These are phyloP conservation scores for Schizotus pectinicornis DNA, from an alignment of 2,888 invertebrate species.

Conservation along the genomic window DNA sequence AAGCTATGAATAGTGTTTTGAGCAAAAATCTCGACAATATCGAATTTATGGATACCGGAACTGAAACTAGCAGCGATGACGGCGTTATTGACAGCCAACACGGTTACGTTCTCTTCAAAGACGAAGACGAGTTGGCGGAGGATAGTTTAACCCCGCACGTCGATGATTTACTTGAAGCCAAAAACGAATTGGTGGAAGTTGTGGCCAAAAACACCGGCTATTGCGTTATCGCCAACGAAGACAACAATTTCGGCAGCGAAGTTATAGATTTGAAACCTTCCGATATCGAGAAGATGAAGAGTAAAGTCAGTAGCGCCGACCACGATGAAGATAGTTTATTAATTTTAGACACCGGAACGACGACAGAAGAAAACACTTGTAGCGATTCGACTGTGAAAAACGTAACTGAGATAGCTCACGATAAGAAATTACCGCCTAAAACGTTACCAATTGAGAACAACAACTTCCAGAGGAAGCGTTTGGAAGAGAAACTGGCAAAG, in stretches of 20 bases:
- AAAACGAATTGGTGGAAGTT: conserved; percentile 28
- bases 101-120: conserved; percentile 72
- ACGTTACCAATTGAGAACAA: conserved; percentile 29
- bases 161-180: conserved; percentile 44
- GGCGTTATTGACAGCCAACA: conserved; percentile 66
- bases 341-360: conserved; percentile 63
- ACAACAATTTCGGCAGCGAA: conserved; percentile 44
- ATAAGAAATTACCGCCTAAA: conserved; percentile 27
- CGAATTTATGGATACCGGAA: conserved; percentile 87
- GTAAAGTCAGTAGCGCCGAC: conserved; percentile 58
- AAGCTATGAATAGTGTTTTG: conserved; percentile 46
- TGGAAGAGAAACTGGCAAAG: conserved; percentile 44
- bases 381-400: conserved; percentile 59
- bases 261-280: conserved; percentile 49
- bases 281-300: conserved; percentile 48
- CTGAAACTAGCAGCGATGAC: conserved; percentile 75
- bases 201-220: conserved; percentile 51
- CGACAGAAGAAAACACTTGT: conserved; percentile 66
- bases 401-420: conserved; percentile 46
- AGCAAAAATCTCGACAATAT: conserved; percentile 75
- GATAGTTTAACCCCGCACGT: conserved; percentile 54
- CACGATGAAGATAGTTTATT: conserved; percentile 64
- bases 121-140: conserved; percentile 56
- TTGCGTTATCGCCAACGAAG: conserved; percentile 48
- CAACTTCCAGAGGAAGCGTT: conserved; percentile 43